These are phyloP conservation scores for Malurus leucopterus DNA, from an alignment of 2,797 vertebrate species.

Conservation along the genomic window DNA sequence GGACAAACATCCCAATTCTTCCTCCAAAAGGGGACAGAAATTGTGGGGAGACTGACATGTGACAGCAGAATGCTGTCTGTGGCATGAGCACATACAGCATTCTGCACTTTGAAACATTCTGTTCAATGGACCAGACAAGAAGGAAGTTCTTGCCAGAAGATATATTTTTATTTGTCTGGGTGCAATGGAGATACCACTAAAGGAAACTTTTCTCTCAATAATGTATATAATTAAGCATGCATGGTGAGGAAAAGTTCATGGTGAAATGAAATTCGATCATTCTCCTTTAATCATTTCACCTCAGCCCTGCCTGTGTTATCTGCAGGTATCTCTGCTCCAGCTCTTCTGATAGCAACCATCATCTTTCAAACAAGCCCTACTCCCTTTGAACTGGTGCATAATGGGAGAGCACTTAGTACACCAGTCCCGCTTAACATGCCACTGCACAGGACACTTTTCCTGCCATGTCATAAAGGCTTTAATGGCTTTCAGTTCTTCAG, in stretches of 20 bases:
- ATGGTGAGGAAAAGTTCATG: background rate
- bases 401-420: background rate
- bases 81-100: fast-evolving
- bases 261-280: background rate
- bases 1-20: background rate
- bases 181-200: background rate
- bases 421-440: background rate
- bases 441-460: background rate
- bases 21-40: background rate
- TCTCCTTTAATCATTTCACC: background rate
- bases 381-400: background rate
- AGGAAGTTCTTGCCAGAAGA: background rate
- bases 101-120: background rate
- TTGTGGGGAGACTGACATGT: background rate
- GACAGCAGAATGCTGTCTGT: too few relatives aligned
- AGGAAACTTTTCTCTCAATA: background rate
- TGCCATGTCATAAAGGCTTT: background rate
- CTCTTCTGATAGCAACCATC: background rate
- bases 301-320: background rate
- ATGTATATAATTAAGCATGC: constrained; percentile 14
- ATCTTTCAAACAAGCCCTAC: background rate
- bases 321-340: background rate
- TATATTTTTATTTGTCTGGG: background rate
- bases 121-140: background rate
- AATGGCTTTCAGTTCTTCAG: background rate